Evolutionary conservation across 2,888 invertebrate genomes (phyloP), one percentile per base, ranked within the genome.

Genomic region (Branchipolynoe longqiensis): DNA sequence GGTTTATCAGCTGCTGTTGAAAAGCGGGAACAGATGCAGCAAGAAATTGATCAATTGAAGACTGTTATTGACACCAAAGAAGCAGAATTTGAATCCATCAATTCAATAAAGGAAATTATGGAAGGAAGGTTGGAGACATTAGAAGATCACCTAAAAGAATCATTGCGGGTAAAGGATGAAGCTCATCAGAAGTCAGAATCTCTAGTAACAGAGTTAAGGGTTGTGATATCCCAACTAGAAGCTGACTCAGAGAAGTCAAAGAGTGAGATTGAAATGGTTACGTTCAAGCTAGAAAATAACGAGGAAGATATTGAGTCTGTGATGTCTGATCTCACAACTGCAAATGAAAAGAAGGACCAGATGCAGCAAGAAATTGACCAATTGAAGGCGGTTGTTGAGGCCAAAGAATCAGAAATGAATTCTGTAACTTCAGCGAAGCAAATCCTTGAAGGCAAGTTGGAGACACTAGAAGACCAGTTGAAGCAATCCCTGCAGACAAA

Each of bases 401-500:
- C 4, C 1, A n/a, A 48, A 18, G 28, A 28, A 25, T 22, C 1
- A 3, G 48, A 41, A 6, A 8, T 3, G 6, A 31, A 78, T 6
- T 1, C 6, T 6, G 28, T 78, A 1, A 78, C 28, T 12, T 48
- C 41, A 41, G 25, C 41, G 1, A 78, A 78, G 78, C n/a, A 41
- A n/a, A 33, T 28, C 2, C 28, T 78, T 1, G 78, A 78, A 41
- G 78, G 78, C 3, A n/a, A 54, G 8, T 18, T 78, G 28, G 78
- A 78, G 28, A n/a, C 78, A 1, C 31, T 48, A 22, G 48, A 78
- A 31, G 78, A 78, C 33, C 78, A 78, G 22, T 25, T 78, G 2
- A 78, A 38, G 69, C 36, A 33, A 4, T 38, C 33, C 1, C 0
- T 36, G 36, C 12, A 36, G 38, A 12, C 1, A 0, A 69, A 38